phyloP scores from a whole-genome alignment of 2,888 invertebrate species.

The Tanypteryx hageni region DNA sequence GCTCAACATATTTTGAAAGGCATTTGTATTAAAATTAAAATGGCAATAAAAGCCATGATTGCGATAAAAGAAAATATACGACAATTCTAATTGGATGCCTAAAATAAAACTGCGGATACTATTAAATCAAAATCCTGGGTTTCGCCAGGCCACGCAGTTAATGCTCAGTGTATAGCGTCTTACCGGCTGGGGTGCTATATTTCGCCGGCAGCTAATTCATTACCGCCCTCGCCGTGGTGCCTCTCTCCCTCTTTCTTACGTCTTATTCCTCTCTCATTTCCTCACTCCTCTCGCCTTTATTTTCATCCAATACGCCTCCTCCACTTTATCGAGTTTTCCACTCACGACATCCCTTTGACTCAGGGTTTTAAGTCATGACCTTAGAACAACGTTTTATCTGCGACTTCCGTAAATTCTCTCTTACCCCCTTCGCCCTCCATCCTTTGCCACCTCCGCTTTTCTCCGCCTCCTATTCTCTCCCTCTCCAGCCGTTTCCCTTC shows the following conservation, averaged over 20 bases:
- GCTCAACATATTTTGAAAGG: too few relatives aligned
- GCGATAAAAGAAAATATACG: too few relatives aligned
- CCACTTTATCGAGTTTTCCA: constrained; percentile 39
- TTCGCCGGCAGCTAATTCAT: not conserved
- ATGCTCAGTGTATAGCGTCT: too few relatives aligned
- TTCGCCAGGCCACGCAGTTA: too few relatives aligned
- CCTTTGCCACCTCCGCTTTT: not conserved
- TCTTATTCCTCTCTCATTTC: constrained; percentile 19
- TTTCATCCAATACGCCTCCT: not conserved
- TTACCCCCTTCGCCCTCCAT: not conserved
- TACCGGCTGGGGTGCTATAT: too few relatives aligned
- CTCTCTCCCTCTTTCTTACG: not conserved
- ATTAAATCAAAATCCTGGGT: too few relatives aligned
- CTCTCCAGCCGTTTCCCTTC: not conserved
- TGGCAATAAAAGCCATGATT: too few relatives aligned
- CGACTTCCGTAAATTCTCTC: not conserved
- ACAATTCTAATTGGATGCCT: too few relatives aligned
- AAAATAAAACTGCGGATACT: too few relatives aligned
- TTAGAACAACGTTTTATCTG: constrained; percentile 11
- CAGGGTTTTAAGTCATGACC: constrained; percentile 34
- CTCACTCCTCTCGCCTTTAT: not conserved
- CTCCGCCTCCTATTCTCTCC: not conserved
- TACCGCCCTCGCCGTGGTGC: not conserved
- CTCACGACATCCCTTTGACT: constrained; percentile 1
- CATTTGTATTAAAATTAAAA: too few relatives aligned